phyloP scores from a whole-genome alignment of 2,888 invertebrate genomes.

The Lasioglossum leucozonium region DNA sequence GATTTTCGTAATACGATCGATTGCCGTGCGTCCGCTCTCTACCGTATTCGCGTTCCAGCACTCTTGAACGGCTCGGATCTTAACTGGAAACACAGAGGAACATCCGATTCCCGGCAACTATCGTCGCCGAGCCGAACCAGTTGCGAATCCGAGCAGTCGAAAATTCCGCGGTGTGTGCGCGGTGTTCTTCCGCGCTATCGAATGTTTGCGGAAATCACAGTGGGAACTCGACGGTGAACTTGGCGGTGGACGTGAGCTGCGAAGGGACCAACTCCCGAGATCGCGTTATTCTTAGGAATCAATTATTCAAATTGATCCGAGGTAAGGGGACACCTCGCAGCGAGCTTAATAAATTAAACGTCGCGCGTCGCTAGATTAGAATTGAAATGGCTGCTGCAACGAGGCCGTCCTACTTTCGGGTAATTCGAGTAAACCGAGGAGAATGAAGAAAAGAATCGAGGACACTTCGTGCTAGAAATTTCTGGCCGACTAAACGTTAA shows the following conservation, averaged over 20 bases:
- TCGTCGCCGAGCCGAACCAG: background rate
- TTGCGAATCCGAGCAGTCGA: background rate
- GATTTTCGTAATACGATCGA: no score
- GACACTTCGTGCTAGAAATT: background rate
- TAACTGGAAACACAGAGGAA: background rate
- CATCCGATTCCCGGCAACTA: background rate
- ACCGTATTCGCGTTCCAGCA: background rate
- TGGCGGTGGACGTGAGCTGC: background rate
- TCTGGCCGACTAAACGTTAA: background rate
- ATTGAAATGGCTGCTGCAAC: background rate
- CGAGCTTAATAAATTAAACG: constrained; percentile 69
- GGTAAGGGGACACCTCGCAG: constrained; percentile 45
- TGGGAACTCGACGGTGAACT: constrained; percentile 5
- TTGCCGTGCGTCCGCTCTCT: background rate
- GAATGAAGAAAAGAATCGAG: background rate
- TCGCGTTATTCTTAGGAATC: constrained; percentile 62
- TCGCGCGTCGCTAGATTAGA: constrained; percentile 19
- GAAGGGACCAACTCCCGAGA: constrained; percentile 44
- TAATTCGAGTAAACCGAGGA: background rate
- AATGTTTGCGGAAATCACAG: constrained; percentile 29
- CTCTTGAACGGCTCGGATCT: background rate
- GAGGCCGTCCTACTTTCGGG: background rate
- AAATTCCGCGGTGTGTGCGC: constrained; percentile 15
- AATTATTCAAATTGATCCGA: constrained; percentile 68
- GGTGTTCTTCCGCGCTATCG: constrained; percentile 13